These are phyloP conservation scores for Ciconia nigra DNA, from an alignment of 2,797 vertebrate species.

Conservation along the genomic window DNA sequence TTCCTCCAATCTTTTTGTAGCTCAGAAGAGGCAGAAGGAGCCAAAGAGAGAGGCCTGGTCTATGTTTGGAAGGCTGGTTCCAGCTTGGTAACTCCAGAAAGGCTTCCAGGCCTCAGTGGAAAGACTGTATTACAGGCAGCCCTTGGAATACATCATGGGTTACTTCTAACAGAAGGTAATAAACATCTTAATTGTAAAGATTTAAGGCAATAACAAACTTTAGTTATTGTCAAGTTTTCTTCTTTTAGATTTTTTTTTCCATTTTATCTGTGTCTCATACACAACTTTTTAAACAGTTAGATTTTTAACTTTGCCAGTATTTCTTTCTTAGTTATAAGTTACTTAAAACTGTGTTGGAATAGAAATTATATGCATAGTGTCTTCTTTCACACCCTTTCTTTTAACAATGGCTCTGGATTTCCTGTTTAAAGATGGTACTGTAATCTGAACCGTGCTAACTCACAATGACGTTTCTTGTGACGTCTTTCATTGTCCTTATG, in stretches of 20 bases:
- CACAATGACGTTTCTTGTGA: background rate
- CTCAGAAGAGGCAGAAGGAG: slow-evolving; percentile 81
- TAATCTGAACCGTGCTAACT: background rate
- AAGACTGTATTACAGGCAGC: slow-evolving; percentile 89
- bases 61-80: slow-evolving; percentile 91
- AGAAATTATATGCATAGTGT: background rate
- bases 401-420: background rate
- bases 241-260: background rate
- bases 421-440: background rate
- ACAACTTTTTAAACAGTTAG: background rate
- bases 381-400: background rate
- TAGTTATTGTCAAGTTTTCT: background rate
- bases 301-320: background rate
- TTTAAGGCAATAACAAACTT: background rate
- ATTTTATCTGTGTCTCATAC: background rate
- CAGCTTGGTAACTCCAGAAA: slow-evolving; percentile 83
- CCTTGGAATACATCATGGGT: slow-evolving; percentile 85
- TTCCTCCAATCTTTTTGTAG: slow-evolving; percentile 53
- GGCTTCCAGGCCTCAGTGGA: slow-evolving; percentile 81
- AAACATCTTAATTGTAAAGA: background rate
- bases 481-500: background rate
- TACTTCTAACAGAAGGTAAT: slow-evolving; percentile 90
- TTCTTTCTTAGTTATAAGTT: background rate
- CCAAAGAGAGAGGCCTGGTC: slow-evolving; percentile 86
- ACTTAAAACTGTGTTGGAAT: background rate